Base-by-base conservation (phyloP, 2,797 vertebrate genomes). In the Ceryle rudis region DNA sequence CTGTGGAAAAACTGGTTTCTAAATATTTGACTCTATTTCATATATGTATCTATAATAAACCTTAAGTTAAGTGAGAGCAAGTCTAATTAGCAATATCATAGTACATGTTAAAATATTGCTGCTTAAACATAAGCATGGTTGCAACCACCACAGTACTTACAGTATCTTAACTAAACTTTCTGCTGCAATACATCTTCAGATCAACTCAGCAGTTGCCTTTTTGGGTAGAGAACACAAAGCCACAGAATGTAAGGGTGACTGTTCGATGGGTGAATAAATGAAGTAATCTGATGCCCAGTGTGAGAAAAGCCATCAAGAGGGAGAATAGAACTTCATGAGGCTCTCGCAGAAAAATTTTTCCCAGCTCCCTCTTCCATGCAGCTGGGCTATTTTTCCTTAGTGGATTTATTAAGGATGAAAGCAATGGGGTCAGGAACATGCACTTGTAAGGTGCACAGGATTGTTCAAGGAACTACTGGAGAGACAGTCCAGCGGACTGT, bases 401-500 rank as follows among this genome's bases (percentile, higher is more conserved):
- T 28, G 62, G 37, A 3, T 17, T 9, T 16, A 19, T 33, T 4
- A 5, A 55, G 72, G 51, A 17, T 61, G 49, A 47, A 62, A 58
- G 49, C n/a, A 15, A 2, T 5, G 33, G 11, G 20, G 42, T 12
- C 10, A 5, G n/a, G 55, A 33, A 20, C 7, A 3, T 2, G 14
- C 7, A 13, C 73, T 44, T 44, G 52, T 28, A 20, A 66, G 41
- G 37, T 22, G 58, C 73, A 46, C 21, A 7, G 58, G 7, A 19
- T 41, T 23, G 4, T 17, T 69, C 52, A 58, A 58, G 55, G 55
- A 58, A 23, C 55, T 35, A 35, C n/a, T 58, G 55, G n/a, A 58
- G 55, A 58, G 55, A 29, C 14, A 58, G 22, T 58, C 22, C 55
- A 35, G n/a, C n/a, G n/a, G n/a, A n/a, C n/a, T n/a, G n/a, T n/a